Base-by-base conservation (phyloP, 2,797 vertebrate species). In the Protosalanx chinensis region DNA sequence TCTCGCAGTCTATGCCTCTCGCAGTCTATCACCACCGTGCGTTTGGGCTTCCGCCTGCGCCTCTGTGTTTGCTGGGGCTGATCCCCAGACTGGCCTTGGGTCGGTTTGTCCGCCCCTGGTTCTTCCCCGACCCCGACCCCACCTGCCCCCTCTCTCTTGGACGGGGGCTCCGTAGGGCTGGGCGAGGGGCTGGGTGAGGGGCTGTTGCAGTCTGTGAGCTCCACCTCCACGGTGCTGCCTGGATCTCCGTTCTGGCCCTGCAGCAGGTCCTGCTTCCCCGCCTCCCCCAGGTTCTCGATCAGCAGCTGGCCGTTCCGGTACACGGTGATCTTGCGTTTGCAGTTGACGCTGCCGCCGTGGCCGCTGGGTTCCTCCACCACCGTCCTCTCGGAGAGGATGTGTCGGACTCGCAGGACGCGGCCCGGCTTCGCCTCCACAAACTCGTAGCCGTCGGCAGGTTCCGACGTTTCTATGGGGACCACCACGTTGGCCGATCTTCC, bases 371-470 rank as follows among this genome's bases (percentile, higher is more conserved):
- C 91, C 76, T 90, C 91, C 72, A 80, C 85, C 4, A 79, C 82
- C 0, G 82, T 74, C 0, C 91, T 88, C 12, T 86, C 85, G 0
- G 96, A 94, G 0, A 90, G 78, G 0, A 91, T 78, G 62, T 99
- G 97, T 27, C 93, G 91, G 62, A 99, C 90, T 7, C 96, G 88
- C 29, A 99, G 86, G 71, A 99, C 88, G 0, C 96, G 88, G 4
- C 97, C 97, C 0, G 97, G 97, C 70, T 98, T 98, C 70, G 98
- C 96, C 82, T 99, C 97, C 81, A 99, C 91, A 71, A 98, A 98
- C 81, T 94, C 96, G 53, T 93, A 99, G 81, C 96, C 96, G 3
- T 98, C 93, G 0, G 87, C 79, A 49, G 93, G 91, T 73, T 97
- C 95, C 0, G 94, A 91, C 0, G 90, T 92, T 79, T 96, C 95